Evolutionary conservation across 1,140 invertebrate genomes (phyloP), one percentile per base, ranked within the genome.

Genomic region (Meloidogyne floridensis): DNA sequence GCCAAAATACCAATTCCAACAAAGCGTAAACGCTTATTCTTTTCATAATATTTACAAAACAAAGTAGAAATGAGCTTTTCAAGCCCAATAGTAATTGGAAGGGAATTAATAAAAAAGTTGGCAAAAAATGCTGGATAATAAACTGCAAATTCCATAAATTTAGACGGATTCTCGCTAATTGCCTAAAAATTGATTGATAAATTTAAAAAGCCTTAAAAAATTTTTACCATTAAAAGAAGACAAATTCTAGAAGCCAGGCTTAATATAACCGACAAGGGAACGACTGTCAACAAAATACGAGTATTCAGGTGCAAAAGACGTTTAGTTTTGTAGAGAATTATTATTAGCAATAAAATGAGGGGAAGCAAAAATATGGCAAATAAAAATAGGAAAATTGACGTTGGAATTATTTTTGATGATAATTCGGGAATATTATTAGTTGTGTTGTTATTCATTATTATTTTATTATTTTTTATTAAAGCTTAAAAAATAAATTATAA

Each of bases 361-460:
- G 59, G 59, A 6, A 65, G 15, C 18, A 65, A 65, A 65, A 65
- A 1, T 5, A 65, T 59, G 11, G 11, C 10, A n/a, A 65, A 8
- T 65, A 65, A 65, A 65, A 8, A 65, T 6, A 65, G n/a, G n/a
- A 4, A 65, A 65, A 65, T 65, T n/a, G 59, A 65, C 6, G 59
- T n/a, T n/a, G 59, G 59, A n/a, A 65, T n/a, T 65, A 65, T 65
- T 65, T 65, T 65, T 65, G n/a, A 65, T n/a, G 15, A n/a, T 65
- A 18, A 65, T 65, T n/a, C 15, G n/a, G n/a, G 7, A 65, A 2
- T 65, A 65, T 65, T 65, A 65, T 65, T 65, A 65, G n/a, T 11
- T n/a, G n/a, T 65, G 7, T 54, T 54, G 11, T 54, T 54, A 54
- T 54, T 10, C 8, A 65, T 65, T 65, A 65, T 65, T 65, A n/a